Percentiles rank a stretch among this genome's conserved stretches.
These are phyloP conservation scores for Bradypodion pumilum DNA, from an alignment of 2,797 vertebrate genomes.

Conservation along the genomic window DNA sequence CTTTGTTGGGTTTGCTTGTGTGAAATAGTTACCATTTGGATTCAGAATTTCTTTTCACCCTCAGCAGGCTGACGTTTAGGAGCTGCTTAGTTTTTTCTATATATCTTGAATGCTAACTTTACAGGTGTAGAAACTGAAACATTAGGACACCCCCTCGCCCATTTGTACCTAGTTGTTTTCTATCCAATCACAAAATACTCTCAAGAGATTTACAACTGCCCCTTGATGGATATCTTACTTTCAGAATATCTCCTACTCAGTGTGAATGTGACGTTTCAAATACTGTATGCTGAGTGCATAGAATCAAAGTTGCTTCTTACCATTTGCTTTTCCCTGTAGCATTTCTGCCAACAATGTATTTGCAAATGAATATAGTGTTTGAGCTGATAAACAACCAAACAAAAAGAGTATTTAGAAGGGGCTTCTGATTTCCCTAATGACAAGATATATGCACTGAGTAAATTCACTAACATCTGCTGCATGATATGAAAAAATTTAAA, in stretches of 20 bases:
- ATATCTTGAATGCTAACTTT: conserved; percentile 31
- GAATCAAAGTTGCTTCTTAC: conserved; percentile 48
- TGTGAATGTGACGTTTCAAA: conserved; percentile 42
- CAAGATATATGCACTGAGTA: conserved; percentile 65
- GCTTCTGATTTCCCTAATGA: conserved; percentile 70
- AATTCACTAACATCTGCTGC: conserved; percentile 60
- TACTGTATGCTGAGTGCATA: conserved; percentile 40
- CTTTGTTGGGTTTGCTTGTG: conserved; percentile 69
- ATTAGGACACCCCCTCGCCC: not conserved
- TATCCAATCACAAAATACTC: not conserved
- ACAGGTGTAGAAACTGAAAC: conserved; percentile 34
- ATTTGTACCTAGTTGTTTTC: conserved; percentile 20
- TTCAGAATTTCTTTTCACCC: conserved; percentile 43
- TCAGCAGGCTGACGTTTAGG: conserved; percentile 42
- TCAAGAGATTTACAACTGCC: conserved; percentile 21
- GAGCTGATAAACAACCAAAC: conserved; percentile 63
- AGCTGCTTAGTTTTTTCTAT: conserved; percentile 38
- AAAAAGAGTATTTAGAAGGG: conserved; percentile 66
- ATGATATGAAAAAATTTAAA: conserved; percentile 63
- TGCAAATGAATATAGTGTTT: conserved; percentile 62
- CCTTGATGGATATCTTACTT: conserved; percentile 25
- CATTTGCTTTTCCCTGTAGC: conserved; percentile 45
- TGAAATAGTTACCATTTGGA: conserved; percentile 41
- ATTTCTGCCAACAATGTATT: conserved; percentile 62
- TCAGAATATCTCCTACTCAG: conserved; percentile 29